Percentiles rank a stretch among this genome's conserved stretches.
These are phyloP conservation scores for Serilophus lunatus DNA, from an alignment of 2,113 vertebrate genomes.

Conservation along the genomic window DNA sequence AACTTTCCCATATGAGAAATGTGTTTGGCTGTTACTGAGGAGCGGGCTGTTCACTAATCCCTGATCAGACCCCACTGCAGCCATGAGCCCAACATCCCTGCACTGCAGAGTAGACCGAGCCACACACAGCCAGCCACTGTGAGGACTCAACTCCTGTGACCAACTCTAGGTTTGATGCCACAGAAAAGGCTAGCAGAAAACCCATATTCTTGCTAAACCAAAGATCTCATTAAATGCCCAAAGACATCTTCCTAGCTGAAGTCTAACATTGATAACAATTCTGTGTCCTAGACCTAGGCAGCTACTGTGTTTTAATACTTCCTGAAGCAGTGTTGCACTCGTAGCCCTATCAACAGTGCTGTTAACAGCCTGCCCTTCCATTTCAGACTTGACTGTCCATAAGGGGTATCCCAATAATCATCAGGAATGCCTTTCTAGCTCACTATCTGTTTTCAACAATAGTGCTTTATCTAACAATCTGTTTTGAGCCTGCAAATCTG, in stretches of 20 bases:
- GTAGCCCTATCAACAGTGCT: background rate
- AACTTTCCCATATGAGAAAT: background rate
- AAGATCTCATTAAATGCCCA: background rate
- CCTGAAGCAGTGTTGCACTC: background rate
- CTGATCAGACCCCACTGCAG: background rate
- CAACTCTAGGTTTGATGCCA: background rate
- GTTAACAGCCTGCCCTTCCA: background rate
- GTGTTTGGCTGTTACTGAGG: background rate
- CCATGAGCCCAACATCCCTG: background rate
- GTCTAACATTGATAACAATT: background rate
- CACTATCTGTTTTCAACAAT: background rate
- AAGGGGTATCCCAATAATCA: background rate
- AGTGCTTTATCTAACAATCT: background rate
- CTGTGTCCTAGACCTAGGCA: background rate
- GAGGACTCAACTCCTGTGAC: background rate
- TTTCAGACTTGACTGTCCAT: background rate
- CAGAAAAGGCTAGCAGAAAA: background rate
- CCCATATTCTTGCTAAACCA: background rate
- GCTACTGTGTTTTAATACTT: background rate
- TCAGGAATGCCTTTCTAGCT: background rate
- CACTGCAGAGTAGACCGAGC: background rate
- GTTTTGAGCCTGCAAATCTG: background rate
- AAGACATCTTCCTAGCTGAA: background rate
- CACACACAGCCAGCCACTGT: rapidly evolving
- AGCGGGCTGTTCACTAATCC: background rate